Evolutionary conservation across 2,888 invertebrate species (phyloP).

Genomic region (Heterodera filipjevi): DNA sequence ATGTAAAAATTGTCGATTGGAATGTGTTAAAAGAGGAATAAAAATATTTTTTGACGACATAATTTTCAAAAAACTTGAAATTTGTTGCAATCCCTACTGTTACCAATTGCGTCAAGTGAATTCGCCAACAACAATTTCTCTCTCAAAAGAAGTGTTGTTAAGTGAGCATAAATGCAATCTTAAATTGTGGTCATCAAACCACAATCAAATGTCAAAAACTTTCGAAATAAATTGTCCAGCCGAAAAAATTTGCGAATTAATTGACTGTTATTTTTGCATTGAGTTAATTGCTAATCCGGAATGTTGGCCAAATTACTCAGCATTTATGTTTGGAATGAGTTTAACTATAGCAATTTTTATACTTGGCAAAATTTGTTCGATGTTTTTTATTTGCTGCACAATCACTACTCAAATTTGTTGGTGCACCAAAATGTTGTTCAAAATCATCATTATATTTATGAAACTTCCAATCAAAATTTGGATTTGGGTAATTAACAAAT

Average conservation of each 20-base stretch:
- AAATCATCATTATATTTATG: neutral
- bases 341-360: neutral
- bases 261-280: conserved; percentile 9
- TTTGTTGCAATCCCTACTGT: conserved; percentile 13
- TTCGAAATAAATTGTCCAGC: neutral
- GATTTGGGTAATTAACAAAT: too few species aligned
- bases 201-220: neutral
- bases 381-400: neutral
- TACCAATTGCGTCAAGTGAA: neutral
- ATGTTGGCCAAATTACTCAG: conserved; percentile 16
- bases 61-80: conserved; percentile 13
- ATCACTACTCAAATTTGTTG: neutral
- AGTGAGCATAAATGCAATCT: neutral
- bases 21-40: neutral
- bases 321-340: neutral
- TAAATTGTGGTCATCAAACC: neutral
- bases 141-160: conserved; percentile 8
- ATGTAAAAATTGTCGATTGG: neutral
- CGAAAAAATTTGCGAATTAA: neutral
- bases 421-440: neutral
- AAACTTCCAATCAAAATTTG: neutral
- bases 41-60: neutral
- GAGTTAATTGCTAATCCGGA: conserved; percentile 12
- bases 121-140: neutral
- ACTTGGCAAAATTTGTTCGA: neutral